These are phyloP conservation scores for Synchiropus splendidus DNA, from an alignment of 2,113 vertebrate genomes.

Conservation along the genomic window DNA sequence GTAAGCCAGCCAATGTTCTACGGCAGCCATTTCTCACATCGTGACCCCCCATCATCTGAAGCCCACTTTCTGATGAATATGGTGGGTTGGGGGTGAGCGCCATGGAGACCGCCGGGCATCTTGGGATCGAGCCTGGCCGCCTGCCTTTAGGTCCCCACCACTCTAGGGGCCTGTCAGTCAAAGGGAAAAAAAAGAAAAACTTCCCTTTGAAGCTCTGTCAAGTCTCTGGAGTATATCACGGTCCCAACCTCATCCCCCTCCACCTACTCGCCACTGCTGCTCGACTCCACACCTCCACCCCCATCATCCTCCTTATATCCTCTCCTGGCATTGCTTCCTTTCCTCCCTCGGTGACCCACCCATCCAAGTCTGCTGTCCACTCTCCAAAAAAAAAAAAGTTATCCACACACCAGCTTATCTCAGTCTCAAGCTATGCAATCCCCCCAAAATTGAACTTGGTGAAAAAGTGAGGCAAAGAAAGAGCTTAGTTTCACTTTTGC, in stretches of 20 bases:
- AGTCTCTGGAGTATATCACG: slow-evolving; percentile 48
- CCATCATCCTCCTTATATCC: slow-evolving; percentile 25
- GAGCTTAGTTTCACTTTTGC: slow-evolving; percentile 70
- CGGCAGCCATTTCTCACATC: slow-evolving; percentile 9
- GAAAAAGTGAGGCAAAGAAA: slow-evolving; percentile 40
- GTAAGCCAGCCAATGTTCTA: slow-evolving; percentile 15
- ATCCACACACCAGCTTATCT: slow-evolving; percentile 63
- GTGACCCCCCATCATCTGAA: slow-evolving; percentile 38
- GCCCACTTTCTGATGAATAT: slow-evolving; percentile 28
- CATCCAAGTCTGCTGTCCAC: slow-evolving; percentile 45
- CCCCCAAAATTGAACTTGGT: slow-evolving; percentile 45
- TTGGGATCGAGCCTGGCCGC: slow-evolving; percentile 41
- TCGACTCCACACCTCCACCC: slow-evolving; percentile 37
- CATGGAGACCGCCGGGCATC: slow-evolving; percentile 51
- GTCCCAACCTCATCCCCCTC: slow-evolving; percentile 17
- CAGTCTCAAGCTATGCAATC: slow-evolving; percentile 49
- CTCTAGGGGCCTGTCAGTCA: slow-evolving; percentile 57
- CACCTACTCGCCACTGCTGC: slow-evolving; percentile 23
- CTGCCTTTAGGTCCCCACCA: slow-evolving; percentile 49
- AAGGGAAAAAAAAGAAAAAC: slow-evolving; percentile 28
- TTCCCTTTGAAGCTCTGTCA: slow-evolving; percentile 59
- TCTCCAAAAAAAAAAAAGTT: slow-evolving; percentile 42
- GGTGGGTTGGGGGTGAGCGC: slow-evolving; percentile 20
- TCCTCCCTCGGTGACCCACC: slow-evolving; percentile 40
- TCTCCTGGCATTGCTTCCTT: slow-evolving; percentile 22